Base-by-base conservation (phyloP, 2,888 invertebrate genomes). In the Agrotis clavis region DNA sequence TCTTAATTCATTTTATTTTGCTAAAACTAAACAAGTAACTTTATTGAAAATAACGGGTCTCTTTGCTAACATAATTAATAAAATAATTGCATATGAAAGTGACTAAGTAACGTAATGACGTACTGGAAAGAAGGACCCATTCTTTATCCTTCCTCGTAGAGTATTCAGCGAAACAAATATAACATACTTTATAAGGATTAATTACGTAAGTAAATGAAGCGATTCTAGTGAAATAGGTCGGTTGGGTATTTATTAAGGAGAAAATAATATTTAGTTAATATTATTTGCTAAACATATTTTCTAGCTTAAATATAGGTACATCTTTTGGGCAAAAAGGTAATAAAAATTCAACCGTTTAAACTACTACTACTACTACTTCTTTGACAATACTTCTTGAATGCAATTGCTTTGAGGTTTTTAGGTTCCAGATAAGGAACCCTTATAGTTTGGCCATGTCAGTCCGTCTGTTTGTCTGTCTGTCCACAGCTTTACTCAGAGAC, bases 121-220 rank as follows among this genome's bases (percentile, higher is more conserved):
- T 21, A 30, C 53, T n/a, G 53, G 25, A 5, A 30, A 13, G 45
- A 9, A 53, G 35, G 4, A 56, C 11, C 19, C 18, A 30, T 30
- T 18, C 21, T 16, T 47, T 51, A 67, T 45, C 16, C 16, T 47
- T 47, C 57, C 69, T 25, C 14, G 4, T 48, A 45, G 56, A 75
- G 45, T 16, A 30, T 47, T 47, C 50, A 57, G 19, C 14, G 5
- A 67, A 50, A 57, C n/a, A 57, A 75, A 30, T 13, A n/a, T n/a
- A n/a, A n/a, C n/a, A 50, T 45, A 48, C n/a, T 41, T 50, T 18
- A 50, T 47, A 35, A 54, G 25, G 18, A 48, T 41, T 54, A 74
- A 25, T 1, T 30, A 35, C 3, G 6, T 30, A 30, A 30, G 6
- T 30, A 50, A 48, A 35, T 57, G 13, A 21, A 75, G 66, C 21